Evolutionary conservation across 2,888 invertebrate species (phyloP), one percentile per base, ranked within the genome.

Genomic region (Drosophila anomelani): DNA sequence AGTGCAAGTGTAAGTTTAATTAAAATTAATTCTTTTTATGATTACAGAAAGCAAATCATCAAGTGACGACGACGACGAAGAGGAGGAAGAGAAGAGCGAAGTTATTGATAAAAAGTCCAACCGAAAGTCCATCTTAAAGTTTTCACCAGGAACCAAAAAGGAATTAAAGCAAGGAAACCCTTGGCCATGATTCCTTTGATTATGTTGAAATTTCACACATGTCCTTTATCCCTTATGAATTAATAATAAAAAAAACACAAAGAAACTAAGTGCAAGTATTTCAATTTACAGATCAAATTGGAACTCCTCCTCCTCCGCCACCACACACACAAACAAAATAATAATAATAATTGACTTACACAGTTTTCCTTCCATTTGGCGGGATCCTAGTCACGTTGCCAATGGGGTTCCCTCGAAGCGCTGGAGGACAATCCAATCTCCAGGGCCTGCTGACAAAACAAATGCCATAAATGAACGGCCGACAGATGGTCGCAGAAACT

Each of bases 311-410:
- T 47, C 4, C 13, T 13, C 3, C 29, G 1, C 26, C 26, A 4
- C 23, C 29, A 29, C 41, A 23, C 13, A 54, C 32, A 44, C 36
- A 56, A 63, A 61, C 57, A 70, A 51, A 74, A 86, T 77, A 88
- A 84, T 84, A 81, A 84, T 80, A 85, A 86, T 88, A 84, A 88
- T 84, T 86, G 86, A 88, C 79, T 84, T 88, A 66, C 75, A 77
- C 73, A 74, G 82, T 74, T 72, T 73, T 71, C 58, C 59, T 53
- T 56, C 62, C 53, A 44, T 51, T 55, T 59, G 39, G 29, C 38
- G 13, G 34, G 23, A 34, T 23, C 39, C 39, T 58, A n/a, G 60
- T 60, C 60, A 60, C 81, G 84, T 77, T 88, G 81, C 63, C 84
- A 75, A 69, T 70, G 77, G 69, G 53, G 44, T 41, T 56, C 74